Percentiles rank a stretch among this genome's conserved stretches.
phyloP scores from a whole-genome alignment of 2,113 vertebrate genomes.

The Mus pahari region DNA sequence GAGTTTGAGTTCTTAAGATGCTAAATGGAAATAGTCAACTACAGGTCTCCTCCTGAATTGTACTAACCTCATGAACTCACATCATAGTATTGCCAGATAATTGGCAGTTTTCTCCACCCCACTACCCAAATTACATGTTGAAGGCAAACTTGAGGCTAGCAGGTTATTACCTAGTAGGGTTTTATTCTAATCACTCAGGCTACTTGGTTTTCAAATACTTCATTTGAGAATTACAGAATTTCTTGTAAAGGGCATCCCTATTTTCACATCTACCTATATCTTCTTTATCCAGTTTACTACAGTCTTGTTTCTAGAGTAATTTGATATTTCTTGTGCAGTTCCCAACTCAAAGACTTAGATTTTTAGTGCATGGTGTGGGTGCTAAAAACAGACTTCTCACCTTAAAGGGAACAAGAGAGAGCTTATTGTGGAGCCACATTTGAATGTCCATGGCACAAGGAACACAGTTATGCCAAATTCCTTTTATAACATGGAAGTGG shows the following conservation, averaged over 20 bases:
- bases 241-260: not conserved
- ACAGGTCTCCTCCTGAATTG: not conserved
- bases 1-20: not conserved
- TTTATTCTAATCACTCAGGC: not conserved
- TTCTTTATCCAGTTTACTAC: not conserved
- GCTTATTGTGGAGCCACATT: not conserved
- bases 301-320: not conserved
- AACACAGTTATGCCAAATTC: not conserved
- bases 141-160: not conserved
- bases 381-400: not conserved
- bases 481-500: not conserved
- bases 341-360: not conserved
- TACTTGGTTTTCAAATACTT: not conserved
- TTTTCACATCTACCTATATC: not conserved
- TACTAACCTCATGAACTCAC: not conserved
- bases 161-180: not conserved
- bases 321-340: not conserved
- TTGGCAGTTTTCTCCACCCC: not conserved
- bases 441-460: not conserved
- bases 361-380: not conserved
- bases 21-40: not conserved
- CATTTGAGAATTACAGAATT: not conserved
- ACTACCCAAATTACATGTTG: slow-evolving; percentile 15
- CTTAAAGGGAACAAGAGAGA: not conserved
- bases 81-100: not conserved